Evolutionary conservation across 2,797 vertebrate species (phyloP).

Genomic region (Hydrocynus forskahlii): DNA sequence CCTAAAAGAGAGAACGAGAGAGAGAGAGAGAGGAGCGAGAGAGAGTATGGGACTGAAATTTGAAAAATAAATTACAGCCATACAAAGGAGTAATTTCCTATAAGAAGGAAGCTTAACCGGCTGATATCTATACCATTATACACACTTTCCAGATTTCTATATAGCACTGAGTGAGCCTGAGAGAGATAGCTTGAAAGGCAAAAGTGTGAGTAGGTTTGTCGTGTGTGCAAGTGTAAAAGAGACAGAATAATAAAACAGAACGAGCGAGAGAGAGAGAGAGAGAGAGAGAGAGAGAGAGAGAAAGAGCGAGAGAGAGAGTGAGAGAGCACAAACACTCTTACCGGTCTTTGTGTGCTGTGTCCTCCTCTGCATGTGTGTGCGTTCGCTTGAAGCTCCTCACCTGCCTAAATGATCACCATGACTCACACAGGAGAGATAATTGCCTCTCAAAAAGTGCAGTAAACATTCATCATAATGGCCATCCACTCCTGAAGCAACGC

Average conservation of each 20-base stretch:
- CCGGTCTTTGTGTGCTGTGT: neutral
- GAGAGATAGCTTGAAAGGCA: neutral
- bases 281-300: conserved; percentile 12
- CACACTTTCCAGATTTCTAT: neutral
- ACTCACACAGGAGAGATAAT: conserved; percentile 71
- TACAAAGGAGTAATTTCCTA: too few species aligned
- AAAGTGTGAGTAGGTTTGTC: neutral
- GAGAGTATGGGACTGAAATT: neutral
- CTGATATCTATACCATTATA: neutral
- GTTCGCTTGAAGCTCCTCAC: conserved; percentile 52
- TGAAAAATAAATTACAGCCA: neutral
- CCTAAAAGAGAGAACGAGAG: neutral
- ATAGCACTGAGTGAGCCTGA: neutral
- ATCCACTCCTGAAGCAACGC: conserved; percentile 60
- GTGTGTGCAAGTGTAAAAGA: neutral
- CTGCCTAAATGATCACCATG: conserved; percentile 73
- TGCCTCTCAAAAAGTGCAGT: conserved; percentile 72
- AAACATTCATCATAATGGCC: conserved; percentile 71
- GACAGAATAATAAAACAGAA: neutral
- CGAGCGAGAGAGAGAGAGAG: conserved; percentile 11
- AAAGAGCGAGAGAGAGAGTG: neutral
- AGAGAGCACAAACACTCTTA: neutral
- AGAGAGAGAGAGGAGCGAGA: neutral
- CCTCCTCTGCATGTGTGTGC: conserved; percentile 5
- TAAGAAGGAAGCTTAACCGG: neutral